Conservation (phyloP, 92 coral and sea anemone species). For the Zoanthus sociatus region DNA sequence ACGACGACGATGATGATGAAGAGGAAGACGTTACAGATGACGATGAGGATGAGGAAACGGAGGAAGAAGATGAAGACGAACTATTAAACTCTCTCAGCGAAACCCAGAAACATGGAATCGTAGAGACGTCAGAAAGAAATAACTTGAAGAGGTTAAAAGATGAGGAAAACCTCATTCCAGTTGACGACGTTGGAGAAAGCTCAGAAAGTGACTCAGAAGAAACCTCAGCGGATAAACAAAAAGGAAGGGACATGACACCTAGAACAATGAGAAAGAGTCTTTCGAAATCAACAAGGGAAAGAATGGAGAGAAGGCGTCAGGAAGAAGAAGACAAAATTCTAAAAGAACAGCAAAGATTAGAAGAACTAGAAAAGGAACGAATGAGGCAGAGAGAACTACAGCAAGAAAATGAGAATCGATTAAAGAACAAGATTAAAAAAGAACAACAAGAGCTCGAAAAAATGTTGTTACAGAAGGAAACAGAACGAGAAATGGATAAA, state of each 20-base stretch:
- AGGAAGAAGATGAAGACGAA: constrained; percentile 67
- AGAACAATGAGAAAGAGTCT: constrained; percentile 91
- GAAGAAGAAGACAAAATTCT: constrained; percentile 85
- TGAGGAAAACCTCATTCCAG: constrained; percentile 74
- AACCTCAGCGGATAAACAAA: not conserved
- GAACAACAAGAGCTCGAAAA: constrained; percentile 88
- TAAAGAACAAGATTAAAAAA: constrained; percentile 83
- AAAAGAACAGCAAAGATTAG: constrained; percentile 79
- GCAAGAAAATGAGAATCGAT: constrained; percentile 73
- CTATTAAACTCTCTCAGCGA: constrained; percentile 44
- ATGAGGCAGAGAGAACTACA: constrained; percentile 60
- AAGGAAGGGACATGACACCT: constrained; percentile 80
- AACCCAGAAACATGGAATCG: constrained; percentile 34
- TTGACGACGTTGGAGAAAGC: constrained; percentile 56
- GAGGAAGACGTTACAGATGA: constrained; percentile 51
- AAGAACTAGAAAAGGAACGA: constrained; percentile 75
- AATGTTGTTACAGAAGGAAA: constrained; percentile 90
- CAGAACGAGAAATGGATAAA: constrained; percentile 84
- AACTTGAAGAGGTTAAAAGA: constrained; percentile 68
- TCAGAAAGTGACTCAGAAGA: constrained; percentile 56
- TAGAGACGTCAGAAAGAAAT: constrained; percentile 51
- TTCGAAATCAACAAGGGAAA: constrained; percentile 97
- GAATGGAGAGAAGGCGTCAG: constrained; percentile 88
- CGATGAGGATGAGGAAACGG: constrained; percentile 64
- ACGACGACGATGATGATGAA: constrained; percentile 9